phyloP scores from a whole-genome alignment of 2,113 vertebrate genomes.

The Phainopepla nitens region DNA sequence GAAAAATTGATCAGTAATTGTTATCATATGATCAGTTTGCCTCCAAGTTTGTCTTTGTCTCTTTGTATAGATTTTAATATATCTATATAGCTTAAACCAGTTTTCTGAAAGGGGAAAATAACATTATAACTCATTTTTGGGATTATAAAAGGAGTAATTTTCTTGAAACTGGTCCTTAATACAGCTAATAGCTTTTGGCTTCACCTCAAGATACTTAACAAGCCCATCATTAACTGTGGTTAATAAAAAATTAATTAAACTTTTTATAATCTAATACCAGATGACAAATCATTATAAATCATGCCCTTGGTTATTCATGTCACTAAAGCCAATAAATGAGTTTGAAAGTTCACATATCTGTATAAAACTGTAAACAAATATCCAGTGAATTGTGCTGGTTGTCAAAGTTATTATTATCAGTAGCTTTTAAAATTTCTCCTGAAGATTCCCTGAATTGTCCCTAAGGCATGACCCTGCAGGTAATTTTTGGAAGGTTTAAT shows the following conservation, averaged over 20 bases:
- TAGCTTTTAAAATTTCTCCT: not conserved
- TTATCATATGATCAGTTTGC: not conserved
- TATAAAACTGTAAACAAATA: not conserved
- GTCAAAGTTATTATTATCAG: not conserved
- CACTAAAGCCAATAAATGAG: not conserved
- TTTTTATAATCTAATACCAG: slow-evolving; percentile 17
- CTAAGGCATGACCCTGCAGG: not conserved
- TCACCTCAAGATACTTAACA: slow-evolving; percentile 38
- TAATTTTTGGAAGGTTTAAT: not conserved
- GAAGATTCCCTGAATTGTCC: not conserved
- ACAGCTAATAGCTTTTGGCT: slow-evolving; percentile 27
- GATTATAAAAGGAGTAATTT: not conserved
- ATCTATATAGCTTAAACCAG: not conserved
- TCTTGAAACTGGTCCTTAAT: slow-evolving; percentile 3
- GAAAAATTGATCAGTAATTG: not conserved
- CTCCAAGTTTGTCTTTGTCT: not conserved
- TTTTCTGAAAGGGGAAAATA: not conserved
- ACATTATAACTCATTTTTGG: not conserved
- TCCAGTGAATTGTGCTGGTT: not conserved
- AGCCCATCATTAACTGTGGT: slow-evolving; percentile 21
- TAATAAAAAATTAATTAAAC: slow-evolving; percentile 51
- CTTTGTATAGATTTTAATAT: not conserved
- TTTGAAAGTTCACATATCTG: not conserved
- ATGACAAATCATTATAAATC: slow-evolving; percentile 42
- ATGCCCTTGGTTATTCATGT: not conserved